Evolutionary conservation across 1,140 invertebrate species (phyloP), one percentile per base, ranked within the genome.

Genomic region (Euborellia annulipes): DNA sequence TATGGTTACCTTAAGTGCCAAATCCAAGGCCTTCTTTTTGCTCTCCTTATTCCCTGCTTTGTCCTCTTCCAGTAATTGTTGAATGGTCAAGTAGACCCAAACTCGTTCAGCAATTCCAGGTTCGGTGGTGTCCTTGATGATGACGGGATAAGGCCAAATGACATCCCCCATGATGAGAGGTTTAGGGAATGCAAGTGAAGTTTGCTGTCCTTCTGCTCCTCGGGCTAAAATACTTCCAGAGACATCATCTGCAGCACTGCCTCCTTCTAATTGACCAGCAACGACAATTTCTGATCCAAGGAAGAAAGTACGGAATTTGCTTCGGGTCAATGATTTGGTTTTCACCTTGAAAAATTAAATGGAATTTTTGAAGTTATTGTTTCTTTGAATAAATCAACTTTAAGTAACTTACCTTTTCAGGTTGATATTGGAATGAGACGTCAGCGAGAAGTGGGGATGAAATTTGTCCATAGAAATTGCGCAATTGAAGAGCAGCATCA

Each of bases 391-490:
- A n/a, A n/a, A n/a, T n/a, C n/a, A n/a, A n/a, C n/a, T n/a, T n/a
- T n/a, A n/a, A n/a, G n/a, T n/a, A n/a, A n/a, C n/a, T n/a, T n/a
- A n/a, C 68, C 51, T 73, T 67, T 34, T 70, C 65, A 2, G 65
- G 55, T 1, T 69, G 64, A 57, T 83, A 85, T 17, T 65, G 65
- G 54, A 83, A 79, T 2, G 69, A 70, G 14, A 83, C 71, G 52
- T 82, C 70, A 0, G 73, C 63, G 13, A 83, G 61, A 2, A 83
- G 57, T 2, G 80, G 79, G 0, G 77, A 79, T 2, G 80, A 71
- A 36, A 85, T 71, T 61, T 81, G 72, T 37, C 70, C 66, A 63
- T 82, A 85, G 62, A 85, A 83, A 55, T 77, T 70, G 32, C 71
- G 66, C 9, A 84, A 63, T 59, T 85, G 79, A 19, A 81, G 60